phyloP scores from a whole-genome alignment of 2,113 vertebrate genomes.

The Rhabdomys dilectus region DNA sequence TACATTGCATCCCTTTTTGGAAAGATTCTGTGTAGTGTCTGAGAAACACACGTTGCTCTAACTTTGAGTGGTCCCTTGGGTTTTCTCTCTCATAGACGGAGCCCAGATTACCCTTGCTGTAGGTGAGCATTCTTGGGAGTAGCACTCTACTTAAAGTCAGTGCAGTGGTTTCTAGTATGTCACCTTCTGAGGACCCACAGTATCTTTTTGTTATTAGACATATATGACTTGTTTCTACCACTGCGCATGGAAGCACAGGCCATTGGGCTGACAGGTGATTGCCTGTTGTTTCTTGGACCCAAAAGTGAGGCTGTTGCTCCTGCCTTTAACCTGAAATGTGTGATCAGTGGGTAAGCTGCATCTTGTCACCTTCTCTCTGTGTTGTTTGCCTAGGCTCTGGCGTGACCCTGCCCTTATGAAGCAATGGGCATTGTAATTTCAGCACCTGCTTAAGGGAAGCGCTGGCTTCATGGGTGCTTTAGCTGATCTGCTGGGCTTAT shows the following conservation, averaged over 20 bases:
- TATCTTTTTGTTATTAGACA: conserved; percentile 49
- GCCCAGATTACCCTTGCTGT: not conserved
- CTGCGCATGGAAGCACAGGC: conserved; percentile 39
- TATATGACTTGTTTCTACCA: not conserved
- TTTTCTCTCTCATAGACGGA: not conserved
- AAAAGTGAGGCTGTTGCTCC: not conserved
- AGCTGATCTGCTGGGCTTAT: not conserved
- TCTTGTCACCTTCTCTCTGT: not conserved
- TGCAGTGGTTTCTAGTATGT: conserved; percentile 13
- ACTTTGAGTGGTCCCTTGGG: not conserved
- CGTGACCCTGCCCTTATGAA: not conserved
- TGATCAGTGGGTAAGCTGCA: not conserved
- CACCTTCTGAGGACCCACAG: conserved; percentile 38
- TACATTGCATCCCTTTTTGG: not conserved
- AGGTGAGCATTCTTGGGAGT: not conserved
- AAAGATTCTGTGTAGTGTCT: not conserved
- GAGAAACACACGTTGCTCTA: not conserved
- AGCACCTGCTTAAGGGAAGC: not conserved
- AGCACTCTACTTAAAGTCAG: not conserved
- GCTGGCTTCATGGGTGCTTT: not conserved
- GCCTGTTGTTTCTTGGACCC: not conserved
- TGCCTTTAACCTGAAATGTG: not conserved
- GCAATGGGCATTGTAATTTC: not conserved
- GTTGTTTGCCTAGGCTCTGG: not conserved
- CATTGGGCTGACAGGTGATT: conserved; percentile 72